Evolutionary conservation across 1,140 invertebrate genomes (phyloP).

Genomic region (Arctopsyche grandis): DNA sequence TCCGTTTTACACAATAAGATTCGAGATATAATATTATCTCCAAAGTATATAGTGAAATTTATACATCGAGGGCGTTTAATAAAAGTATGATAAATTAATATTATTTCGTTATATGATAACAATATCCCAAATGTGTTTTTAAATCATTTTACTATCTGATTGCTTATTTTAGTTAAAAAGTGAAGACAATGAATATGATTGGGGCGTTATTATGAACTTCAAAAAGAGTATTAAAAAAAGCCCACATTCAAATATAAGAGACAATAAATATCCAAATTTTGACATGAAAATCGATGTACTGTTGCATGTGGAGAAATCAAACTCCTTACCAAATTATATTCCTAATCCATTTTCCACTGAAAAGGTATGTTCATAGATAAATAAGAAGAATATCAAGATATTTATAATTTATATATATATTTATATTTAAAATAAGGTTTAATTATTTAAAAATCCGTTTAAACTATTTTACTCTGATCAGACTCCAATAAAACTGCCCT

Average conservation of each 20-base stretch:
- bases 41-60: conserved; percentile 91
- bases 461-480: too few relatives aligned
- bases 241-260: not conserved
- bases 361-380: conserved; percentile 5
- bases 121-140: not conserved
- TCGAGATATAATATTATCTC: conserved; percentile 62
- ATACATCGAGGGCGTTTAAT: conserved; percentile 92
- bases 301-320: not conserved
- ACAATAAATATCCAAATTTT: not conserved
- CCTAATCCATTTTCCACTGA: conserved; percentile 3
- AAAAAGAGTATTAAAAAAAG: not conserved
- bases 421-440: too few relatives aligned
- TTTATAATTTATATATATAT: too few relatives aligned
- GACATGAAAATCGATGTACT: not conserved
- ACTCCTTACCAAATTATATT: not conserved
- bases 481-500: too few relatives aligned
- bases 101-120: not conserved
- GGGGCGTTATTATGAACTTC: conserved; percentile 86
- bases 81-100: conserved; percentile 71
- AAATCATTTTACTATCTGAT: not conserved
- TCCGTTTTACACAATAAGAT: conserved; percentile 67
- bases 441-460: too few relatives aligned
- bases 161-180: conserved; percentile 77
- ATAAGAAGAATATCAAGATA: too few relatives aligned
- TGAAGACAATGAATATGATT: conserved; percentile 89